Evolutionary conservation across 2,797 vertebrate species (phyloP).

Genomic region (Coregonus ussuriensis): DNA sequence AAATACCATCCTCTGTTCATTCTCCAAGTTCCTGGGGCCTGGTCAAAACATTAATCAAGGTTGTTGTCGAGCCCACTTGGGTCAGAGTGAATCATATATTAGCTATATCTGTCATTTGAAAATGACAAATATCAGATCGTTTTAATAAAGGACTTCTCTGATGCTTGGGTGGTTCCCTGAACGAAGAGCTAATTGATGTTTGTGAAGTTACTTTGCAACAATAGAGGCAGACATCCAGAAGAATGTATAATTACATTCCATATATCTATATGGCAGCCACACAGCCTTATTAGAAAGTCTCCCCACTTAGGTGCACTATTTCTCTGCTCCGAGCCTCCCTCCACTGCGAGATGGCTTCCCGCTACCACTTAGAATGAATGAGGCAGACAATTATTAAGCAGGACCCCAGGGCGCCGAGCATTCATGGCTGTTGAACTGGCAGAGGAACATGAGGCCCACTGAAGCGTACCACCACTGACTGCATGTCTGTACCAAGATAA

Average conservation of each 20-base stretch:
- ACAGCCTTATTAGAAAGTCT: conserved; percentile 58
- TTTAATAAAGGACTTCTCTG: conserved; percentile 45
- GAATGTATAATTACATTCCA: conserved; percentile 72
- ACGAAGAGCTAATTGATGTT: conserved; percentile 69
- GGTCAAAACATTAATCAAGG: neutral
- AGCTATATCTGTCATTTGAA: neutral
- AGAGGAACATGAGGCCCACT: conserved; percentile 60
- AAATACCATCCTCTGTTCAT: neutral
- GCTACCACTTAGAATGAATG: conserved; percentile 68
- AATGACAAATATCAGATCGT: conserved; percentile 38
- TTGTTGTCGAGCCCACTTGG: too few species aligned
- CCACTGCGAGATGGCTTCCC: conserved; percentile 54
- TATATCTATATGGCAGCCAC: conserved; percentile 73
- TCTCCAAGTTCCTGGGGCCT: too few species aligned
- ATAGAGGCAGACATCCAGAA: conserved; percentile 67
- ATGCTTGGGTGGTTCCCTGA: conserved; percentile 63
- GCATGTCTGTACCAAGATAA: conserved; percentile 67
- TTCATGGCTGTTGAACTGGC: conserved; percentile 65
- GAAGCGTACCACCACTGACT: conserved; percentile 64
- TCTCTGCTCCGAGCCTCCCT: conserved; percentile 25
- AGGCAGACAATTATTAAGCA: conserved; percentile 78
- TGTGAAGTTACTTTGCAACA: conserved; percentile 56
- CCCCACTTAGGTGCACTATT: conserved; percentile 17
- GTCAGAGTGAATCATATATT: too few species aligned
- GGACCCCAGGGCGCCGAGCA: conserved; percentile 65